Evolutionary conservation across 2,113 vertebrate genomes (phyloP).

Genomic region (Ptychochromis oligacanthus): DNA sequence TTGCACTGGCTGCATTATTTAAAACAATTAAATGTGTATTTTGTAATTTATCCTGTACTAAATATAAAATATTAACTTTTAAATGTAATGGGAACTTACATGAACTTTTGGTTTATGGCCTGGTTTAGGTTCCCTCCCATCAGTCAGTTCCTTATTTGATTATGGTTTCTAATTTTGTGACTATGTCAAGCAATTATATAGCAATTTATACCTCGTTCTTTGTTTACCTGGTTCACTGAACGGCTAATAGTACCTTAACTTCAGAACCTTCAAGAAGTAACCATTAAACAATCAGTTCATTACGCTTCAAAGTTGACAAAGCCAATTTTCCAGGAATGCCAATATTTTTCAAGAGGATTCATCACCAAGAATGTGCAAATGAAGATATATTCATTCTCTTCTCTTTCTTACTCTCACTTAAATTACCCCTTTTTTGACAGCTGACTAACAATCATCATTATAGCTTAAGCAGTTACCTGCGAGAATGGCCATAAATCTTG

Average conservation of each 20-base stretch:
- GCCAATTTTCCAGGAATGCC: slow-evolving; percentile 20
- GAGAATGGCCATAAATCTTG: slow-evolving; percentile 95
- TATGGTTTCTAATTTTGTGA: slow-evolving; percentile 77
- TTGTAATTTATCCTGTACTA: not conserved
- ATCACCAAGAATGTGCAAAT: slow-evolving; percentile 49
- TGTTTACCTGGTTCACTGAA: slow-evolving; percentile 78
- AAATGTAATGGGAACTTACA: not conserved
- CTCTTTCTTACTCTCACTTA: slow-evolving; percentile 60
- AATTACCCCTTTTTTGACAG: slow-evolving; percentile 87
- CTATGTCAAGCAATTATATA: slow-evolving; percentile 77
- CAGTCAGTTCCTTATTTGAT: slow-evolving; percentile 71
- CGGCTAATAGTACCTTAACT: slow-evolving; percentile 76
- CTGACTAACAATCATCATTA: slow-evolving; percentile 95
- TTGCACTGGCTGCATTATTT: not conserved
- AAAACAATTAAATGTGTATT: not conserved
- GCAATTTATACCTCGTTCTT: slow-evolving; percentile 68
- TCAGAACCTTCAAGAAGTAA: slow-evolving; percentile 53
- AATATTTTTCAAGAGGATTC: slow-evolving; percentile 67
- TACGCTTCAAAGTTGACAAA: slow-evolving; percentile 40
- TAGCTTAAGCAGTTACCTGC: slow-evolving; percentile 90
- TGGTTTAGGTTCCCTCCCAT: not conserved
- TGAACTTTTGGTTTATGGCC: not conserved
- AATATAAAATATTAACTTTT: slow-evolving; percentile 1
- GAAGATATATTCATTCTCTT: slow-evolving; percentile 39
- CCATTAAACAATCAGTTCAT: slow-evolving; percentile 61